phyloP scores from a whole-genome alignment of 1,140 invertebrate genomes.

The Drosophila mojavensis region DNA sequence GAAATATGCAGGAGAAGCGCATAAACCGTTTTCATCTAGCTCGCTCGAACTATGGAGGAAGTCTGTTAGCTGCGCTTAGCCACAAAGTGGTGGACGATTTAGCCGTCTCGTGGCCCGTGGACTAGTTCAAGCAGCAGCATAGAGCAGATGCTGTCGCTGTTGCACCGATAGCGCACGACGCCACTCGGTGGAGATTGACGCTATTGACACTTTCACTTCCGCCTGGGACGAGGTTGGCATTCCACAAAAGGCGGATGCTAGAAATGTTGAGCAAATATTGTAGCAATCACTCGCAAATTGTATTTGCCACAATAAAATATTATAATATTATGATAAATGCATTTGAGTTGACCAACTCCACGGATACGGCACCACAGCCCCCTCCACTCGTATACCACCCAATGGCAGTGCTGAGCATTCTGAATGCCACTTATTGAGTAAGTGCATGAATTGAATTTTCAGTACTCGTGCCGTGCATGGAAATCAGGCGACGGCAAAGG shows the following conservation, averaged over 20 bases:
- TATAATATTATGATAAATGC: conserved; percentile 24
- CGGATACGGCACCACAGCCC: not conserved
- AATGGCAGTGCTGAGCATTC: conserved; percentile 9
- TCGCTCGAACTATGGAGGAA: no score
- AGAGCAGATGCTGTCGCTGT: conserved; percentile 6
- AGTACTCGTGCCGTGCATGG: conserved; percentile 60
- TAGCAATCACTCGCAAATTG: conserved; percentile 28
- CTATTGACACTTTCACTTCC: conserved; percentile 7
- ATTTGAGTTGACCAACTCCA: conserved; percentile 9
- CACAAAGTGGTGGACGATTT: conserved; percentile 10
- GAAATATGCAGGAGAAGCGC: not conserved
- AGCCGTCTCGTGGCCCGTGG: not conserved
- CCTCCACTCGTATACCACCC: not conserved
- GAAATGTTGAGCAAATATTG: conserved; percentile 15
- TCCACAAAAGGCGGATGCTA: conserved; percentile 7
- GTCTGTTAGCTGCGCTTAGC: conserved; percentile 11
- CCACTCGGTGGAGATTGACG: not conserved
- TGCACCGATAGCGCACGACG: conserved; percentile 16
- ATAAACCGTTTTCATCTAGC: not conserved
- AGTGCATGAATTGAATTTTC: conserved; percentile 59
- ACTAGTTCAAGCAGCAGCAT: not conserved
- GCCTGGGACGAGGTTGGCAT: not conserved
- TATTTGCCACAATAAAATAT: conserved; percentile 40
- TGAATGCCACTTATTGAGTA: conserved; percentile 47
- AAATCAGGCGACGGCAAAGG: conserved; percentile 33